Percentiles rank a stretch among this genome's conserved stretches.
Evolutionary conservation across 2,113 vertebrate genomes (phyloP).

Genomic region (Spilogale gracilis): DNA sequence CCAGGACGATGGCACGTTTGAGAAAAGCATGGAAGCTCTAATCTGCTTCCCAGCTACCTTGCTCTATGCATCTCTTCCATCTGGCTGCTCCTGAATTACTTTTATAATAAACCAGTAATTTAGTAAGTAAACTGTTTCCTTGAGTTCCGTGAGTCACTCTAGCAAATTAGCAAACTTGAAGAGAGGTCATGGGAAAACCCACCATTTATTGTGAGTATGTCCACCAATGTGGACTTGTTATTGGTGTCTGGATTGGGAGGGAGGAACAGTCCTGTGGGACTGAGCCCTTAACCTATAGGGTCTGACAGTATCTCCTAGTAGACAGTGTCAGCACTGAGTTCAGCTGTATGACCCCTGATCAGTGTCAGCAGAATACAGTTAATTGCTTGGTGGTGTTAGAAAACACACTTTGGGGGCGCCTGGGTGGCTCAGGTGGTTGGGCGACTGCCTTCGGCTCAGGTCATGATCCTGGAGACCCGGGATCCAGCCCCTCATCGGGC

Average conservation of each 20-base stretch:
- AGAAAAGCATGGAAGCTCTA: background rate
- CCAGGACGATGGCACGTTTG: background rate
- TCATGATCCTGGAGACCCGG: too few species aligned
- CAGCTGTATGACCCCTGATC: background rate
- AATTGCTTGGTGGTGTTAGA: background rate
- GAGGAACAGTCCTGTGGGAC: background rate
- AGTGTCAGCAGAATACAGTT: background rate
- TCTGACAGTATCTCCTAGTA: background rate
- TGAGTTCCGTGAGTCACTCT: background rate
- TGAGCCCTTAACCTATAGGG: background rate
- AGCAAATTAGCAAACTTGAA: background rate
- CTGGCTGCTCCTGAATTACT: background rate
- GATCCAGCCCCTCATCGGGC: too few species aligned
- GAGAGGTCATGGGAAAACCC: background rate
- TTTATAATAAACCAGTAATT: background rate
- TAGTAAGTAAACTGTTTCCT: background rate
- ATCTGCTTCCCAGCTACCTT: background rate
- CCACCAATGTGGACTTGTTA: background rate
- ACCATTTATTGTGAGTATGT: background rate
- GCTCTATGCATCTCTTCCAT: background rate
- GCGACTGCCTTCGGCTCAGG: too few species aligned
- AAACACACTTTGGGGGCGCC: background rate
- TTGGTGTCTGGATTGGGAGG: background rate
- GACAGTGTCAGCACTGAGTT: background rate
- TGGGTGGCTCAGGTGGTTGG: too few species aligned